Evolutionary conservation across 1,140 invertebrate genomes (phyloP), one percentile per base, ranked within the genome.

Genomic region (Brachionus asplanchnoidis): DNA sequence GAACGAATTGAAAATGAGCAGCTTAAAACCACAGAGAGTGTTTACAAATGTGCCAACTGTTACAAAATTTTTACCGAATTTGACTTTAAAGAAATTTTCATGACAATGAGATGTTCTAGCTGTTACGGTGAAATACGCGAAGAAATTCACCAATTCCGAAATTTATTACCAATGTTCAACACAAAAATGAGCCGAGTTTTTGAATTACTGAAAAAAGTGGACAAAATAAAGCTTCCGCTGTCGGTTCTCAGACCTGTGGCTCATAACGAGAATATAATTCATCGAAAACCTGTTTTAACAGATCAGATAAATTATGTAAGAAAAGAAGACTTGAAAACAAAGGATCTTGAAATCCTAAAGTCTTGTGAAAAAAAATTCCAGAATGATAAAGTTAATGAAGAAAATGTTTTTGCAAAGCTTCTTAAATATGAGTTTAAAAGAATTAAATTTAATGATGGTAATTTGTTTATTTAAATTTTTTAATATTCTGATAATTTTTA

Each of bases 81-180:
- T 40, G 79, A 82, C 26, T 23, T 82, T 36, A 82, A 60, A 46
- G 79, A 82, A 5, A 65, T 82, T 36, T 82, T 82, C 26, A 20
- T 82, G 20, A 82, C 79, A 28, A 82, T 82, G 79, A 82, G 20
- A 82, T 82, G 79, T 26, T 20, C 6, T 17, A 6, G 36, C 20
- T 82, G 79, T 32, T 77, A 11, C 12, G 53, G 79, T 14, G 79
- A 82, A 14, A 20, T 82, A 36, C 20, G 20, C 8, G 79, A 82
- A 66, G 53, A 82, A 14, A 26, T 28, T 40, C n/a, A 12, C 1
- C 17, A 23, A 28, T 82, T n/a, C 2, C 23, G 20, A 14, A 82
- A 82, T 82, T 46, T 82, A 32, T 42, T 82, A 12, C 56, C 20
- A 23, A 5, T 65, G 6, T 82, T 82, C 26, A 82, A 82, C n/a